Percentiles rank a stretch among this genome's conserved stretches.
phyloP scores from a whole-genome alignment of 2,113 vertebrate species.

The Lagopus leucura region DNA sequence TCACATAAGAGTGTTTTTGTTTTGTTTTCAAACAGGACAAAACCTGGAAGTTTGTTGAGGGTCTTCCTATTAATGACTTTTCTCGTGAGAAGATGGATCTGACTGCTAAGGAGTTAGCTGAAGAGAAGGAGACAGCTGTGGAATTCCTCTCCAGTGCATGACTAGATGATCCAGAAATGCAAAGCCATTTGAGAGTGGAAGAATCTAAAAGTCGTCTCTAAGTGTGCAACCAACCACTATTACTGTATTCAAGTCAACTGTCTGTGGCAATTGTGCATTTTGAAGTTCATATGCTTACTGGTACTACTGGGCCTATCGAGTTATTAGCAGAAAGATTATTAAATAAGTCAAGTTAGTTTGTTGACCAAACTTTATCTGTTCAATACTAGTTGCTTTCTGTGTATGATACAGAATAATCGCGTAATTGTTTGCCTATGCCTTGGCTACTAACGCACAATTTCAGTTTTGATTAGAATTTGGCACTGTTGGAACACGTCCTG shows the following conservation, averaged over 20 bases:
- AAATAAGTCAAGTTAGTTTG: constrained; percentile 60
- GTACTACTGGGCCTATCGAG: constrained; percentile 71
- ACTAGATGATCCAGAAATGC: constrained; percentile 74
- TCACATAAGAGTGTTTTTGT: background rate
- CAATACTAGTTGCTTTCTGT: constrained; percentile 48
- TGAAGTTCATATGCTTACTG: constrained; percentile 63
- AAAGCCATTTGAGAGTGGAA: constrained; percentile 67
- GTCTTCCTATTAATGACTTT: constrained; percentile 90
- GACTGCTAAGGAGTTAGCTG: constrained; percentile 90
- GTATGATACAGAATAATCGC: constrained; percentile 16
- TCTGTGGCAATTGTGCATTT: constrained; percentile 66
- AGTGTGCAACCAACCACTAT: constrained; percentile 66
- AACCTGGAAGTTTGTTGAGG: constrained; percentile 91
- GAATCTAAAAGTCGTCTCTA: constrained; percentile 87
- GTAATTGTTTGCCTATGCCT: constrained; percentile 33
- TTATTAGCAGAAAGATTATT: constrained; percentile 54
- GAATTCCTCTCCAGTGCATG: constrained; percentile 87
- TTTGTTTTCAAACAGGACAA: constrained; percentile 83
- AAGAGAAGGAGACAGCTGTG: constrained; percentile 94
- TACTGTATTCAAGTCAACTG: constrained; percentile 51
- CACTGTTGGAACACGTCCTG: background rate
- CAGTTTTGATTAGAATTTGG: constrained; percentile 6
- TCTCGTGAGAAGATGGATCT: constrained; percentile 91
- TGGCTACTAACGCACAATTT: constrained; percentile 47
- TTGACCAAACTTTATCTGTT: constrained; percentile 59